Evolutionary conservation across 2,797 vertebrate genomes (phyloP).

Genomic region (Lacerta bilineata): DNA sequence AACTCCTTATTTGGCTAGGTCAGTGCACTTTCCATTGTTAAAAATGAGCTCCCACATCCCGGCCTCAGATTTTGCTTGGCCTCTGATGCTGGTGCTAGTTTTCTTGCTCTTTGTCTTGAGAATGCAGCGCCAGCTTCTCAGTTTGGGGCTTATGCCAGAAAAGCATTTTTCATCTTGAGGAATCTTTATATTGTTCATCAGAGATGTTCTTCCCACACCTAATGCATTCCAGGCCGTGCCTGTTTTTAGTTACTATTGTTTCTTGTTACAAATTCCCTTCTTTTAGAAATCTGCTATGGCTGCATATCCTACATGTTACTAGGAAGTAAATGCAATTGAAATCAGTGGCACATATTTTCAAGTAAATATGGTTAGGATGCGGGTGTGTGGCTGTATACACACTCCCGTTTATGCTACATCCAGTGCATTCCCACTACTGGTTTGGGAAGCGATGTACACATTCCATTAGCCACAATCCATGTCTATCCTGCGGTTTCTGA

Average conservation of each 20-base stretch:
- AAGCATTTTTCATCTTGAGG: slow-evolving; percentile 4
- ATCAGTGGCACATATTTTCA: background rate
- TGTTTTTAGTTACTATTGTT: slow-evolving; percentile 21
- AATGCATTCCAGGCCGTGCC: slow-evolving; percentile 7
- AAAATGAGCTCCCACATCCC: background rate
- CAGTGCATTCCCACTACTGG: no score
- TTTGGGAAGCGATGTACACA: no score
- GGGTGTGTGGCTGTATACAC: no score
- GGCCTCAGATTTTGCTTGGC: background rate
- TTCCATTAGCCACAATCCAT: no score
- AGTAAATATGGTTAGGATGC: background rate
- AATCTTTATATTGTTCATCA: slow-evolving; percentile 18
- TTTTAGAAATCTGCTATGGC: background rate
- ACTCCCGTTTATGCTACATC: no score
- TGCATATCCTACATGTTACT: background rate
- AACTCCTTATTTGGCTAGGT: background rate
- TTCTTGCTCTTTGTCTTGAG: background rate
- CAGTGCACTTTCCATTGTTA: background rate
- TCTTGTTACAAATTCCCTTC: slow-evolving; percentile 24
- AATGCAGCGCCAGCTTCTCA: background rate
- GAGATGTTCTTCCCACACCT: slow-evolving; percentile 13
- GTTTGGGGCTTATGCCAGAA: background rate
- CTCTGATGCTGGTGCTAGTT: background rate
- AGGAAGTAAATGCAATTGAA: background rate
- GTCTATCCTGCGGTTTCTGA: no score